Evolutionary conservation across 2,797 vertebrate genomes (phyloP), one percentile per base, ranked within the genome.

Genomic region (Harpagifer antarcticus): DNA sequence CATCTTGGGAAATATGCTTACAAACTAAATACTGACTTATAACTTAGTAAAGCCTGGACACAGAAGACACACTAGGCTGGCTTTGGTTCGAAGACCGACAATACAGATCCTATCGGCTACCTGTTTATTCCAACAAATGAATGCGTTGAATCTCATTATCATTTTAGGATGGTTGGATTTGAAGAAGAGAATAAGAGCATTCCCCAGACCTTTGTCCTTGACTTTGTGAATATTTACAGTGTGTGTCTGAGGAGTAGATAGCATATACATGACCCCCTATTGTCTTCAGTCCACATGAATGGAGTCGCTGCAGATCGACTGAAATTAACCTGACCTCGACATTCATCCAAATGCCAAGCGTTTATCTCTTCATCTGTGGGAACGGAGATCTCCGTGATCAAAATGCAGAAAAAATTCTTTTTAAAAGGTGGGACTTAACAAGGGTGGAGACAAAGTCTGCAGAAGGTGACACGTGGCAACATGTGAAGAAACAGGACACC

Each of bases 401-500:
- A 58, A 33, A 42, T 0, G 8, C 20, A 64, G 59, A 55, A n/a
- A 45, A 20, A 57, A 13, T 33, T 61, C n/a, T 31, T 27, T n/a
- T 63, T 11, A 54, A 55, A 71, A 63, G 19, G 20, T 69, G 56
- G n/a, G 67, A 59, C 17, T 64, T 78, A 78, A 71, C 72, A 60
- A 67, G 55, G 72, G 82, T 48, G 66, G 81, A 75, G 92, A 87
- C 87, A 53, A 65, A 72, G 71, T 88, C 67, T 74, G 78, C 67
- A 72, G 69, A 88, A 78, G 74, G 85, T 86, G 88, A 84, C 27
- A 89, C 23, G 63, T 76, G 82, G 83, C 66, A 71, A 83, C 78
- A 63, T 52, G 68, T 17, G 67, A 83, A 78, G 87, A 84, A 87
- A 88, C 71, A 17, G 55, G 78, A 89, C 62, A 79, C 86, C 3